A percentile compares a stretch with the other conserved stretches of the same genome.
Conservation (phyloP, 2,113 vertebrate genomes). For the Grammomys dolichurus region DNA sequence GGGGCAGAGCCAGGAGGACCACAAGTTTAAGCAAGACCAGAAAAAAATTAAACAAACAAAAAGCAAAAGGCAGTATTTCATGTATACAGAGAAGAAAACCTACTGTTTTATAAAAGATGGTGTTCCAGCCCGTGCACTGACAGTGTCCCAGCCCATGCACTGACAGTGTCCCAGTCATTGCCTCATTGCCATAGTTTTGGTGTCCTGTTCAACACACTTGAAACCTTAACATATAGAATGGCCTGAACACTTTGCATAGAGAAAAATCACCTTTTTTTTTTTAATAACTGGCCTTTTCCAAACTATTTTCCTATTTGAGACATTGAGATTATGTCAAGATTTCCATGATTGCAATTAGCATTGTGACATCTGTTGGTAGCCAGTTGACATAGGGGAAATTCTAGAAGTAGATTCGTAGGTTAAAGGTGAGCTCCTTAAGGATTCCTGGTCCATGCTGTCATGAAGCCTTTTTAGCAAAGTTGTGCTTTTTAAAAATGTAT, state of each 20-base stretch:
- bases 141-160: too few relatives aligned
- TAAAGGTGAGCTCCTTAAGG: background rate
- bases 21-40: background rate
- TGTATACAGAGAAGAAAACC: background rate
- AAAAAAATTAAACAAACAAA: background rate
- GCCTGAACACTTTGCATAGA: background rate
- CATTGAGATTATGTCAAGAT: background rate
- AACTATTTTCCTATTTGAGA: background rate
- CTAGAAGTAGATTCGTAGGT: constrained; percentile 9
- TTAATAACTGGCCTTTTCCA: background rate
- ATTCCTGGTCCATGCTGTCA: background rate
- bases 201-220: background rate
- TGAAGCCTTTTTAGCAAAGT: background rate
- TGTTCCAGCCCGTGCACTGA: too few relatives aligned
- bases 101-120: background rate
- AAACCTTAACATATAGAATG: background rate
- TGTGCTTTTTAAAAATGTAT: background rate
- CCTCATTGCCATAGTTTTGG: background rate
- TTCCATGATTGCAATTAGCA: background rate
- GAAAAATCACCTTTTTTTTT: background rate
- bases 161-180: too few relatives aligned
- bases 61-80: background rate
- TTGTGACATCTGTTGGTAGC: background rate
- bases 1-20: background rate
- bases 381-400: background rate